Conservation (phyloP, 1,140 invertebrate species). For the Tribolium castaneum region DNA sequence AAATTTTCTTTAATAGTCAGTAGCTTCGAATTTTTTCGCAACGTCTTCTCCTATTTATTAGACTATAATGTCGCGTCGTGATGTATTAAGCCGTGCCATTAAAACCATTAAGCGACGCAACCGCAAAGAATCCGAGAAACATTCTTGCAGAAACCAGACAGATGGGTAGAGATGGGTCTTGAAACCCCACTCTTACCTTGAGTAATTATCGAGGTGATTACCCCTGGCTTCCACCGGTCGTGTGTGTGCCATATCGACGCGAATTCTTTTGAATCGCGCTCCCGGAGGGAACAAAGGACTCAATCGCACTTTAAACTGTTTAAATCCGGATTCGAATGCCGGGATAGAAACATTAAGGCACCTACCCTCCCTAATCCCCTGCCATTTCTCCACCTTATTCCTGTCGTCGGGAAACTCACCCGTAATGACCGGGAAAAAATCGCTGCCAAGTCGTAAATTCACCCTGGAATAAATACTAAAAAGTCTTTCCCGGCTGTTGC, state of each 20-base stretch:
- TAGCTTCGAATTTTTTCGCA: background rate
- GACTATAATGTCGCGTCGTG: constrained; percentile 17
- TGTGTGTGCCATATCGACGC: constrained; percentile 15
- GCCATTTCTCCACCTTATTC: constrained; percentile 41
- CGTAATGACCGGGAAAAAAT: background rate
- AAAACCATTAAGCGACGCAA: constrained; percentile 12
- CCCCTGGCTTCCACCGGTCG: constrained; percentile 35
- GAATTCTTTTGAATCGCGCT: background rate
- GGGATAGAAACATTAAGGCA: constrained; percentile 33
- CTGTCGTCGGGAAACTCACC: constrained; percentile 5
- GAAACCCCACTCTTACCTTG: constrained; percentile 27
- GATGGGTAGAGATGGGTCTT: constrained; percentile 26
- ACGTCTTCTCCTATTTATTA: constrained; percentile 23
- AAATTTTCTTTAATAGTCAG: background rate
- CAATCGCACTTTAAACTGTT: constrained; percentile 42
- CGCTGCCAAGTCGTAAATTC: constrained; percentile 11
- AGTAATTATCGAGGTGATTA: constrained; percentile 39
- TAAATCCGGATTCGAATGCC: constrained; percentile 11
- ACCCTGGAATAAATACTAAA: constrained; percentile 6
- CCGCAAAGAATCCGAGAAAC: constrained; percentile 21
- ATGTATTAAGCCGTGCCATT: constrained; percentile 28
- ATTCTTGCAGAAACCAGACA: constrained; percentile 29
- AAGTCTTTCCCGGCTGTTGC: background rate
- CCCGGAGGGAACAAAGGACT: constrained; percentile 28
- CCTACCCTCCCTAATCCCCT: constrained; percentile 16